Percentiles rank a stretch among this genome's conserved stretches.
These are phyloP conservation scores for Carpatolechia fugitivella DNA, from an alignment of 2,888 invertebrate species.

Conservation along the genomic window DNA sequence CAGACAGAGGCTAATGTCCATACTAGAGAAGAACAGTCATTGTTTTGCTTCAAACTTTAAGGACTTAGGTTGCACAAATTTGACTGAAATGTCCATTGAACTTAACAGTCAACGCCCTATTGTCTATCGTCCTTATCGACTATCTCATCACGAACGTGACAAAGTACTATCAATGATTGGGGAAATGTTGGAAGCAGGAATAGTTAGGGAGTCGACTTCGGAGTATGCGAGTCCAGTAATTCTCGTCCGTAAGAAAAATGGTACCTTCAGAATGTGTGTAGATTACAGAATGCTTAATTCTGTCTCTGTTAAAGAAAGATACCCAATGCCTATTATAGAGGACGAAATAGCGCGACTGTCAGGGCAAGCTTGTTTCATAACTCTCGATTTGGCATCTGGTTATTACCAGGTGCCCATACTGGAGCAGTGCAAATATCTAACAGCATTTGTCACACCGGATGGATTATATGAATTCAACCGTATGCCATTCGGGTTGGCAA, in stretches of 20 bases:
- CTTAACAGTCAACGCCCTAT: constrained; percentile 19
- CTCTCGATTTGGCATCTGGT: no score
- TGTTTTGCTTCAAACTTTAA: constrained; percentile 21
- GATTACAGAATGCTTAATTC: constrained; percentile 25
- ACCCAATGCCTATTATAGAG: constrained; percentile 24
- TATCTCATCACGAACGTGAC: no score
- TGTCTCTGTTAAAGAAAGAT: constrained; percentile 23
- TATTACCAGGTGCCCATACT: no score
- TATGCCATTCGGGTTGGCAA: no score
- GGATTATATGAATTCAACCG: constrained; percentile 34
- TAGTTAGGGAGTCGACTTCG: constrained; percentile 23
- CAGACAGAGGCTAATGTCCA: constrained; percentile 8
- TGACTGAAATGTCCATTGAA: constrained; percentile 23
- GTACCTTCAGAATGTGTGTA: constrained; percentile 13
- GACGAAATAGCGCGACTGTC: constrained; percentile 23
- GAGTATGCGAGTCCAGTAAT: constrained; percentile 25
- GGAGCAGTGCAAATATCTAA: not conserved
- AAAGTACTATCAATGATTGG: no score
- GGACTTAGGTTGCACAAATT: constrained; percentile 21
- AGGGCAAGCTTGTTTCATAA: constrained; percentile 24
- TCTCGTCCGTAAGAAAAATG: constrained; percentile 16
- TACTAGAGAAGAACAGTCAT: constrained; percentile 15
- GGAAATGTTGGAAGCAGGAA: constrained; percentile 24
- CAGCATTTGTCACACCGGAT: constrained; percentile 19
- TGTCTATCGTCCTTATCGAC: no score